phyloP scores from a whole-genome alignment of 2,113 vertebrate species.

The Caranx melampygus region DNA sequence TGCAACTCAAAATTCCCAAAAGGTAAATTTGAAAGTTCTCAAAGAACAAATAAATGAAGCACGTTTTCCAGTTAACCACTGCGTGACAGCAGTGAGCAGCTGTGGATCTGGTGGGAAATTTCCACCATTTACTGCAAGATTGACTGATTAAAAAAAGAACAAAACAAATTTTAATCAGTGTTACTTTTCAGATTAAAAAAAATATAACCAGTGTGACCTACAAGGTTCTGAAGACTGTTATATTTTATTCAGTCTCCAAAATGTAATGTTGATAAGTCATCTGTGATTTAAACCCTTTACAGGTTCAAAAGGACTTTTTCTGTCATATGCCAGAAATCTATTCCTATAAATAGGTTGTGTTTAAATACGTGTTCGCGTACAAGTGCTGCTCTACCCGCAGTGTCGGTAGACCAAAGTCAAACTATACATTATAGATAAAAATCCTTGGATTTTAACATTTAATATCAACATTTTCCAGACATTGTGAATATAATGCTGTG shows the following conservation, averaged over 20 bases:
- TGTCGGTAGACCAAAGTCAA: conserved; percentile 44
- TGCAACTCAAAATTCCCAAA: background rate
- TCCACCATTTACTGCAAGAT: background rate
- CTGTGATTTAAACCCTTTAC: conserved; percentile 52
- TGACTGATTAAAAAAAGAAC: background rate
- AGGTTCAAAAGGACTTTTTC: conserved; percentile 59
- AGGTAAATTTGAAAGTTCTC: background rate
- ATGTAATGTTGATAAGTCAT: conserved; percentile 11
- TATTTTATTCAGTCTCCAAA: conserved; percentile 28
- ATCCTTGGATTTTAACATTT: conserved; percentile 47
- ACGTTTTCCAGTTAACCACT: conserved; percentile 19
- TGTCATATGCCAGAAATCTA: conserved; percentile 64
- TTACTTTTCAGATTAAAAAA: background rate
- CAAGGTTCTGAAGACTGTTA: conserved; percentile 16
- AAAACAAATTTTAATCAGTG: conserved; percentile 5
- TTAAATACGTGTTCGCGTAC: conserved; percentile 63
- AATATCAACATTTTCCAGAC: conserved; percentile 36
- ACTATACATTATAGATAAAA: conserved; percentile 52
- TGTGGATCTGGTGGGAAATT: background rate
- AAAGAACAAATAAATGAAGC: conserved; percentile 25
- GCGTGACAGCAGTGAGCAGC: conserved; percentile 21
- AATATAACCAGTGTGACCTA: conserved; percentile 44
- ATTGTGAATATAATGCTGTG: conserved; percentile 19
- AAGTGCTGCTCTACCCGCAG: conserved; percentile 52
- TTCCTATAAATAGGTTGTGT: conserved; percentile 59